Conservation (phyloP, 2,797 vertebrate species). For the Arctocebus calabarensis region DNA sequence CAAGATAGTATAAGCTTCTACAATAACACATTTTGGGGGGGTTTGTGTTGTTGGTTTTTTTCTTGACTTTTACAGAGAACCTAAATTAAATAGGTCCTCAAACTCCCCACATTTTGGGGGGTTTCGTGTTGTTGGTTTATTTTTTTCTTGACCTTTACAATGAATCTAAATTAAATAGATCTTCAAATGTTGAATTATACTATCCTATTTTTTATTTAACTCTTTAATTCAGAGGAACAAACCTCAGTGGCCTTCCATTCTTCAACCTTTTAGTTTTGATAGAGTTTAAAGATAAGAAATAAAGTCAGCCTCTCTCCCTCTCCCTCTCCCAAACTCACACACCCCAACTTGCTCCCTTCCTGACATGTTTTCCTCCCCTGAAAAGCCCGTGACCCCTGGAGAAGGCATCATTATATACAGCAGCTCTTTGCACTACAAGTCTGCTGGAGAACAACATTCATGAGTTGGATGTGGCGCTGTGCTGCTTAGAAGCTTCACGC, state of each 20-base stretch:
- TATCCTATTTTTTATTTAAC: constrained; percentile 12
- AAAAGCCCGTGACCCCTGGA: not conserved
- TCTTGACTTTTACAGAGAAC: not conserved
- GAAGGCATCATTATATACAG: not conserved
- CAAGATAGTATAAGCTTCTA: not conserved
- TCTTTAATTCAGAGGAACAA: not conserved
- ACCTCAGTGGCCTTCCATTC: not conserved
- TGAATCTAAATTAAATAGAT: not conserved
- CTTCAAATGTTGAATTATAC: not conserved
- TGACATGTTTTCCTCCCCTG: not conserved
- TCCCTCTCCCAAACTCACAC: too few relatives aligned
- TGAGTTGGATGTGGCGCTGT: constrained; percentile 2
- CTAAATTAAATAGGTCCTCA: not conserved
- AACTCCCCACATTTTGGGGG: not conserved
- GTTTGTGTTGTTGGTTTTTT: not conserved
- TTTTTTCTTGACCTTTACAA: not conserved
- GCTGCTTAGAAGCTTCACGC: not conserved
- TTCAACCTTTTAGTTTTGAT: not conserved
- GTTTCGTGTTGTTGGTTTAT: not conserved
- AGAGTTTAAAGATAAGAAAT: not conserved
- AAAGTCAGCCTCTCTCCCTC: rapidly evolving
- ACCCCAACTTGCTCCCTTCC: not conserved
- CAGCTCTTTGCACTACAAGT: not conserved
- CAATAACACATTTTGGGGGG: not conserved
- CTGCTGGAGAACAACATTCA: not conserved